Conservation (phyloP, 2,888 invertebrate genomes). For the Phorcus lineatus region DNA sequence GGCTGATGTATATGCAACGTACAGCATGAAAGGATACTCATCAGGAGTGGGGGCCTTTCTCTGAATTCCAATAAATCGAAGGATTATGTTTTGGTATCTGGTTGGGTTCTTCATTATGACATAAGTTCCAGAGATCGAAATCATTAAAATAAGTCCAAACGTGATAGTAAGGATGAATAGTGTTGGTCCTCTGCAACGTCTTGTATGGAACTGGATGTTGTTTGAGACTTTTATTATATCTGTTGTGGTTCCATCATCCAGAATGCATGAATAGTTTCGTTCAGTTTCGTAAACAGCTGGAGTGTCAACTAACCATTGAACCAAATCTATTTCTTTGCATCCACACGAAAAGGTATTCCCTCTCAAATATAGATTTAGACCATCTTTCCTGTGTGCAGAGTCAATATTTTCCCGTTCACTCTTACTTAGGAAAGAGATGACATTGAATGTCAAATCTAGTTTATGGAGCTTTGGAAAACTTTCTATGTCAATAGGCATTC, state of each 20-base stretch:
- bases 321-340: background rate
- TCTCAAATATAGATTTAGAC: background rate
- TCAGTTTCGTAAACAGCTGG: background rate
- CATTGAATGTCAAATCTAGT: background rate
- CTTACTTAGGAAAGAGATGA: background rate
- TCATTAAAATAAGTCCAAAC: background rate
- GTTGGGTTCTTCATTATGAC: background rate
- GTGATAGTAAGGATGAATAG: background rate
- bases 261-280: background rate
- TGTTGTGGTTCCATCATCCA: background rate
- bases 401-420: background rate
- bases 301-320: background rate
- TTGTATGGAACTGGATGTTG: background rate
- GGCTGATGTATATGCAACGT: background rate
- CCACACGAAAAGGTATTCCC: conserved; percentile 2
- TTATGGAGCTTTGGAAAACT: background rate
- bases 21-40: background rate
- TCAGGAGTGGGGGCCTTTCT: background rate
- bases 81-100: background rate
- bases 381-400: background rate
- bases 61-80: background rate
- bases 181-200: background rate
- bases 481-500: background rate
- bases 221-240: background rate
- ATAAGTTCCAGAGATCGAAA: background rate